A percentile compares a stretch with the other conserved stretches of the same genome.
phyloP scores from a whole-genome alignment of 2,888 invertebrate genomes.

The Pyrrhosoma nymphula region DNA sequence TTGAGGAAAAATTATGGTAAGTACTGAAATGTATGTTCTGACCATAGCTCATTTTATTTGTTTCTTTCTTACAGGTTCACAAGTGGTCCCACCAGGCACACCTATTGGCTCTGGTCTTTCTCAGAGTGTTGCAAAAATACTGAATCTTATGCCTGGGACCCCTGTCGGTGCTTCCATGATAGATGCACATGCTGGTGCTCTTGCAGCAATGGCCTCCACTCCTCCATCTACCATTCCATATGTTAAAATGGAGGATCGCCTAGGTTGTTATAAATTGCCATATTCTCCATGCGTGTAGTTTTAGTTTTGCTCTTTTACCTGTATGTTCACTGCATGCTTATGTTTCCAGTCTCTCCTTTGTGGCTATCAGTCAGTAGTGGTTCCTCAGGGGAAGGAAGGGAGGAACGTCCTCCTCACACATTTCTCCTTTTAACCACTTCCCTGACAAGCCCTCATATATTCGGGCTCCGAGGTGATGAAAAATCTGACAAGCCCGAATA shows the following conservation, averaged over 20 bases:
- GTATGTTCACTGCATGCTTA: not conserved
- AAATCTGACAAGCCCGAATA: too few relatives aligned
- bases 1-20: too few relatives aligned
- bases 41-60: too few relatives aligned
- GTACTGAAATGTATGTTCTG: too few relatives aligned
- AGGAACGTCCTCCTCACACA: too few relatives aligned
- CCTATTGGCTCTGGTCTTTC: slow-evolving; percentile 84
- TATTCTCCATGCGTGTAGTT: not conserved
- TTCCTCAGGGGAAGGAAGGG: too few relatives aligned
- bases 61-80: slow-evolving; percentile 69
- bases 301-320: not conserved
- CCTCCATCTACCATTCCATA: slow-evolving; percentile 74
- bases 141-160: slow-evolving; percentile 86
- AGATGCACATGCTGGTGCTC: slow-evolving; percentile 96
- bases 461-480: too few relatives aligned
- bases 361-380: too few relatives aligned
- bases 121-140: slow-evolving; percentile 82
- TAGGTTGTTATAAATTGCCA: not conserved
- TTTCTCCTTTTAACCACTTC: too few relatives aligned
- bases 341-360: too few relatives aligned
- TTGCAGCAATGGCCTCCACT: slow-evolving; percentile 89
- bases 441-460: too few relatives aligned
- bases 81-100: slow-evolving; percentile 86
- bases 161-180: slow-evolving; percentile 94
- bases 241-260: slow-evolving; percentile 35